Evolutionary conservation across 1,140 invertebrate genomes (phyloP).

Genomic region (Maniola jurtina): DNA sequence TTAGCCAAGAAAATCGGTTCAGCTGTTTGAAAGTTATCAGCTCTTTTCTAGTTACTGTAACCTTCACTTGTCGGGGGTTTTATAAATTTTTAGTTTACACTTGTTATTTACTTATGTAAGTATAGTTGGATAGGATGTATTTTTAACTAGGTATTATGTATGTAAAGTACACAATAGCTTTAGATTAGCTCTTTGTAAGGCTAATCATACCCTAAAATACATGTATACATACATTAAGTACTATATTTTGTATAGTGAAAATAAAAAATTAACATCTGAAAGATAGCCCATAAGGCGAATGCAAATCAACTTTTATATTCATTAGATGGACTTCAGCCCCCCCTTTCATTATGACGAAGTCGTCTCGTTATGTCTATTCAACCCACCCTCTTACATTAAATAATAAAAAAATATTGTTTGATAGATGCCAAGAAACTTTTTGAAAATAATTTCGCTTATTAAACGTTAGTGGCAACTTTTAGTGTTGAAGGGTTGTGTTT

Average conservation of each 20-base stretch:
- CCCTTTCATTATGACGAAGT: constrained; percentile 49
- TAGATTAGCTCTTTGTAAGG: too few species aligned
- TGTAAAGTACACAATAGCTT: too few species aligned
- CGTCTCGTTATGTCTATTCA: constrained; percentile 64
- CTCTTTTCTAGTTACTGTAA: too few species aligned
- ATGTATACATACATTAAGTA: neutral
- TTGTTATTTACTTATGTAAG: too few species aligned
- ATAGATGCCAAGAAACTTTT: constrained; percentile 21
- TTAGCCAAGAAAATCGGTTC: too few species aligned
- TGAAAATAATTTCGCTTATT: constrained; percentile 16
- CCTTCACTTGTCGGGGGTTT: too few species aligned
- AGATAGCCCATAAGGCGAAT: constrained; percentile 40
- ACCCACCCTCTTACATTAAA: constrained; percentile 43
- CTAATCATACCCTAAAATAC: neutral
- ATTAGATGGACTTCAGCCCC: constrained; percentile 48
- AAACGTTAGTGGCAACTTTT: neutral
- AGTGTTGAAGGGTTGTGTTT: neutral
- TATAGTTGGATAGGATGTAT: too few species aligned
- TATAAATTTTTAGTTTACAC: too few species aligned
- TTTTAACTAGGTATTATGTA: too few species aligned
- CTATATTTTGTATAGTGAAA: neutral
- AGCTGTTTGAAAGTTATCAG: too few species aligned
- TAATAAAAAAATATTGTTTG: constrained; percentile 49
- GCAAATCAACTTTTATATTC: constrained; percentile 56
- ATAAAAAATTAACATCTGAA: constrained; percentile 6